A percentile compares a stretch with the other conserved stretches of the same genome.
phyloP scores from a whole-genome alignment of 2,113 vertebrate genomes.

The Theristicus caerulescens region DNA sequence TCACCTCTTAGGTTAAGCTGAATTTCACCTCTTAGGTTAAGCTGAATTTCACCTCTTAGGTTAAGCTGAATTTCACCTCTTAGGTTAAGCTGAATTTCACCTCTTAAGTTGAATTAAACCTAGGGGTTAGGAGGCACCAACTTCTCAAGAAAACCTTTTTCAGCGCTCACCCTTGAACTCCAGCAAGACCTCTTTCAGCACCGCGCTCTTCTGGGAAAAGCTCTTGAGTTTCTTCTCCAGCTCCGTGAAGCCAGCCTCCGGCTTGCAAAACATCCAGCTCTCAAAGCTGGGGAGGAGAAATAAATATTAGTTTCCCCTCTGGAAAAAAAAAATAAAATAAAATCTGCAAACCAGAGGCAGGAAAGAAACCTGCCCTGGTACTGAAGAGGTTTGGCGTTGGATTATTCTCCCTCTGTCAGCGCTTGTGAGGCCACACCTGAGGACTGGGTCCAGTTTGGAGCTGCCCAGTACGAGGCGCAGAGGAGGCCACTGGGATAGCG shows the following conservation, averaged over 20 bases:
- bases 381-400: background rate
- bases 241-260: background rate
- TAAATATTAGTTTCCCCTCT: background rate
- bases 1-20: background rate
- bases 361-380: background rate
- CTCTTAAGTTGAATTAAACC: background rate
- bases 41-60: background rate
- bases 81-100: too few species aligned
- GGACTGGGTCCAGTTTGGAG: background rate
- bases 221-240: slow-evolving; percentile 52
- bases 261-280: slow-evolving; percentile 41
- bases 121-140: too few species aligned
- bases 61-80: background rate
- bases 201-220: background rate
- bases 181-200: slow-evolving; percentile 27
- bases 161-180: slow-evolving; percentile 37
- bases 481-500: background rate
- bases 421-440: background rate
- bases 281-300: background rate
- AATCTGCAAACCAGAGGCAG: too few species aligned
- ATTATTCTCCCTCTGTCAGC: background rate
- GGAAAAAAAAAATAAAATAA: background rate
- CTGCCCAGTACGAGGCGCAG: background rate
- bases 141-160: background rate
- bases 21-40: background rate